Evolutionary conservation across 2,113 vertebrate genomes (phyloP), one percentile per base, ranked within the genome.

Genomic region (Campylorhamphus procurvoides): DNA sequence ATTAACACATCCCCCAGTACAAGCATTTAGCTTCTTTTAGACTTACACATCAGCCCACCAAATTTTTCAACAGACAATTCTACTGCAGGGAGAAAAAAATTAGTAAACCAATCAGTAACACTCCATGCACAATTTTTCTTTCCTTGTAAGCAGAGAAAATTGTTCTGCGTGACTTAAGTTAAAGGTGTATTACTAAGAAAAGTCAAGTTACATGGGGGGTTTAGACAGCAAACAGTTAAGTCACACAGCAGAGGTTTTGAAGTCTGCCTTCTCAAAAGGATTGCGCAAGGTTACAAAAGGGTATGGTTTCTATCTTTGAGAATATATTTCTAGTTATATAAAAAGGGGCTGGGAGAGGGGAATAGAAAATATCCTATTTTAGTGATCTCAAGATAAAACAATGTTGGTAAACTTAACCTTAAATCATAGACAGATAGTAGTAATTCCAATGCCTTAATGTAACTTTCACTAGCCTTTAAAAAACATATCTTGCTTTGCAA

Each of bases 81-180:
- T 91, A 73, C 40, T 22, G 29, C 6, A 31, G 13, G 14, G 8
- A 18, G 42, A 29, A 49, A 28, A 31, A 62, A 56, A 58, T n/a
- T 6, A 55, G 19, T 56, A 81, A 88, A 80, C 60, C 52, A 64
- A 81, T 81, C 69, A 84, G 84, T 69, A 91, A 93, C 87, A 93
- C 42, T 72, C 73, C 47, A n/a, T 59, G 72, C 46, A 74, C 78
- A 92, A 71, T 86, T 96, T 67, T 89, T 77, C 55, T 19, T 86
- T 92, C 86, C 42, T 46, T 96, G 68, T 86, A 90, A 96, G 68
- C 89, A 84, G 60, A 87, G 18, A n/a, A 64, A 90, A 93, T 81
- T 78, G 63, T 90, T 97, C 76, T 68, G 79, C 88, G 60, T 93
- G 76, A 90, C 80, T 94, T 68, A 58, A 93, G 72, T 84, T 90